Conservation (phyloP, 2,888 invertebrate genomes). For the Frankliniella fusca region DNA sequence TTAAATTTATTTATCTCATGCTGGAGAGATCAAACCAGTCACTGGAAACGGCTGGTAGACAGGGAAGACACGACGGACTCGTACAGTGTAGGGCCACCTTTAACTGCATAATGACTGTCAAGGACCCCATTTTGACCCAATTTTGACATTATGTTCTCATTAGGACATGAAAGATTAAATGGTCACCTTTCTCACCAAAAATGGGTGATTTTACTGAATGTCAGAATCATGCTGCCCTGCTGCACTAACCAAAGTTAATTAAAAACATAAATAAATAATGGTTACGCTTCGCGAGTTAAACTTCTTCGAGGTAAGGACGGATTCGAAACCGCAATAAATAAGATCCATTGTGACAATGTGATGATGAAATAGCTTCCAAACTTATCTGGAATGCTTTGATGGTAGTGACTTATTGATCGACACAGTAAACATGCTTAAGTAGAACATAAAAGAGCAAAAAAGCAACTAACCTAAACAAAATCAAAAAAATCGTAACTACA, state of each 20-base stretch:
- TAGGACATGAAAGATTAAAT: too few relatives aligned
- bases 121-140: too few relatives aligned
- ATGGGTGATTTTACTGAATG: too few relatives aligned
- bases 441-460: not conserved
- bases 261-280: not conserved
- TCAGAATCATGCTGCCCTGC: not conserved
- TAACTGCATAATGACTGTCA: too few relatives aligned
- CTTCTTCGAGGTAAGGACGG: not conserved
- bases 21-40: too few relatives aligned
- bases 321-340: constrained; percentile 7
- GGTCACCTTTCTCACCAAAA: too few relatives aligned
- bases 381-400: not conserved
- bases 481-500: not conserved
- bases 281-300: not conserved
- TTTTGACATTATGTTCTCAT: too few relatives aligned
- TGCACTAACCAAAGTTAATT: not conserved
- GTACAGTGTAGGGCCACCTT: too few relatives aligned
- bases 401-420: not conserved
- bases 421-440: not conserved
- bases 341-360: not conserved
- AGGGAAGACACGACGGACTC: too few relatives aligned
- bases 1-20: too few relatives aligned
- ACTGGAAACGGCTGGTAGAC: too few relatives aligned
- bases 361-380: not conserved
- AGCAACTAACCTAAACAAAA: constrained; percentile 10